phyloP scores from a whole-genome alignment of 2,888 invertebrate species.

The Chirona hameri region DNA sequence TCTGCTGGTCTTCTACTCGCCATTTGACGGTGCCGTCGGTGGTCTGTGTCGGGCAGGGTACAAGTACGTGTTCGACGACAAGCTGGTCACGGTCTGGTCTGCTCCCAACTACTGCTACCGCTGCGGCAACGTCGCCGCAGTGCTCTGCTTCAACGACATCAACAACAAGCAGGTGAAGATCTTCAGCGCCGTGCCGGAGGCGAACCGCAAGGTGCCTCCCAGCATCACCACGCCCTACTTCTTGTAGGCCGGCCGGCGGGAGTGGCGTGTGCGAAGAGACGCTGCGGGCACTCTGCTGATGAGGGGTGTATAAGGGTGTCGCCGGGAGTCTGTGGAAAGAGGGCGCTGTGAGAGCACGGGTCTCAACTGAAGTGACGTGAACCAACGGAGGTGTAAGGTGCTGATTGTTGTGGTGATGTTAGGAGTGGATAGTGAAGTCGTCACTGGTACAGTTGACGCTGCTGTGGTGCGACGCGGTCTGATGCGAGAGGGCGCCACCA shows the following conservation, averaged over 20 bases:
- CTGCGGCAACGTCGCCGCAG: constrained; percentile 97
- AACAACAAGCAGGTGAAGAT: constrained; percentile 74
- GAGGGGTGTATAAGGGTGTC: background rate
- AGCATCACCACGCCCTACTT: constrained; percentile 95
- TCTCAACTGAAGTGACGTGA: background rate
- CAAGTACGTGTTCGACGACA: constrained; percentile 97
- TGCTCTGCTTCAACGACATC: constrained; percentile 79
- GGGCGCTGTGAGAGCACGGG: background rate
- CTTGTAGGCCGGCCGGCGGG: constrained; percentile 55
- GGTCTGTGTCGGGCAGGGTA: constrained; percentile 63
- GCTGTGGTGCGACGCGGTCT: too few species aligned
- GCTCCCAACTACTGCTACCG: constrained; percentile 99
- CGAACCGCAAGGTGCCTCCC: constrained; percentile 87
- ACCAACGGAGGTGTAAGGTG: background rate
- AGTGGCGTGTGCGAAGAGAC: background rate
- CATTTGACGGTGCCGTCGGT: constrained; percentile 42
- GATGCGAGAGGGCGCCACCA: too few species aligned
- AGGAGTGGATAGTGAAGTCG: too few species aligned
- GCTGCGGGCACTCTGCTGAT: background rate
- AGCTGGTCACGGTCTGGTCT: constrained; percentile 97
- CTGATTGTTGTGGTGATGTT: too few species aligned
- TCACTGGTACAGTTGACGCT: too few species aligned
- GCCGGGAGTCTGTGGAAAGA: background rate
- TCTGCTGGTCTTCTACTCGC: background rate
- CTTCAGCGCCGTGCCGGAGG: constrained; percentile 94